Conservation (phyloP, 2,797 vertebrate species). For the Xenopus petersii region DNA sequence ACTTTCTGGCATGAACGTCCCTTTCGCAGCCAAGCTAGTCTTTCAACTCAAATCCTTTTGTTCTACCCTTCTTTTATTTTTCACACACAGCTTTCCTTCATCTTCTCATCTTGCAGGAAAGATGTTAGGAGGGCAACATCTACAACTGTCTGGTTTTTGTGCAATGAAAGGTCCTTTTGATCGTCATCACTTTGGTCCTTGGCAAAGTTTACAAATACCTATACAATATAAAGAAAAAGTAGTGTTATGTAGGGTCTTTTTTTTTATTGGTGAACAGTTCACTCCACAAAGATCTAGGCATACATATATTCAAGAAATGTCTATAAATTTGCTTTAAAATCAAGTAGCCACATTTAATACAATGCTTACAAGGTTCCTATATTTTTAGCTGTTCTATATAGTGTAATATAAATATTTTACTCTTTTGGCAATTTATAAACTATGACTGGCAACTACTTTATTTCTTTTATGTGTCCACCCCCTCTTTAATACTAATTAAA, state of each 20-base stretch:
- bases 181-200: conserved; percentile 96
- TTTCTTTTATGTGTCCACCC: too few species aligned
- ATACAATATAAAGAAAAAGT: conserved; percentile 35
- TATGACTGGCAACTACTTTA: too few species aligned
- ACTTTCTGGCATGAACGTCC: conserved; percentile 43
- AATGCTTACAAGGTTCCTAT: too few species aligned
- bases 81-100: conserved; percentile 88
- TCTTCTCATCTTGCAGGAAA: conserved; percentile 82
- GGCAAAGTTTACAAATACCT: conserved; percentile 98
- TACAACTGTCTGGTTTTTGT: conserved; percentile 76
- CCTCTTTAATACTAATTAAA: too few species aligned
- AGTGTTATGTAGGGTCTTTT: neutral
- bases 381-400: too few species aligned
- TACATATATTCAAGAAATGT: too few species aligned
- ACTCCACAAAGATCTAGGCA: too few species aligned
- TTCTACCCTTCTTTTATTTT: conserved; percentile 52
- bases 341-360: too few species aligned
- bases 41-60: conserved; percentile 19
- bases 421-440: too few species aligned
- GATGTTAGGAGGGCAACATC: conserved; percentile 72
- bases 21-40: conserved; percentile 53
- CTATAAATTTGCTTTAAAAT: too few species aligned
- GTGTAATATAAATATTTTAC: too few species aligned
- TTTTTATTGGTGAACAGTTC: too few species aligned
- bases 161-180: conserved; percentile 86